Conservation (phyloP, 2,888 invertebrate genomes). For the Endotricha flammealis region DNA sequence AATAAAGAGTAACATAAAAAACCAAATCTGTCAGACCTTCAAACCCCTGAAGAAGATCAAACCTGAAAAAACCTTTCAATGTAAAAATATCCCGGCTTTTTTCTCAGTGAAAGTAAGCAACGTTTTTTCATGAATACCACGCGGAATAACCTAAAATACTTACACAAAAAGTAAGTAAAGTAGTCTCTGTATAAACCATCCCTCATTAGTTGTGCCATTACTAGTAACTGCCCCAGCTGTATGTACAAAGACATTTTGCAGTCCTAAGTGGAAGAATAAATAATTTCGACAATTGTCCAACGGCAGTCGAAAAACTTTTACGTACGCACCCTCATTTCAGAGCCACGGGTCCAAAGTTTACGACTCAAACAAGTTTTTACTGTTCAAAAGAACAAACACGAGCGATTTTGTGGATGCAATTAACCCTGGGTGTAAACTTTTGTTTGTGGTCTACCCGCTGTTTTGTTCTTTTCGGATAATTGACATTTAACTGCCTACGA, state of each 20-base stretch:
- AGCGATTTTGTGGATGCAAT: constrained; percentile 38
- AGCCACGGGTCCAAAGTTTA: constrained; percentile 30
- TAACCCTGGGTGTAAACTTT: constrained; percentile 41
- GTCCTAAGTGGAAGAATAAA: background rate
- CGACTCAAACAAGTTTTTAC: constrained; percentile 37
- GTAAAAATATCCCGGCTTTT: no score
- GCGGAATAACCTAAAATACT: no score
- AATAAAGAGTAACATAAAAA: no score
- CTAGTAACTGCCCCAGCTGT: constrained; percentile 1
- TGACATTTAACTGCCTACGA: constrained; percentile 11
- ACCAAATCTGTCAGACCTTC: no score
- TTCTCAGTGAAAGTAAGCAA: no score
- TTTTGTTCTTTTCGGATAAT: constrained; percentile 28
- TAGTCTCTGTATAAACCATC: background rate
- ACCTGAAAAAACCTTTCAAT: no score
- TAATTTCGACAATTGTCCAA: constrained; percentile 2
- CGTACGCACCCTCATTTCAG: constrained; percentile 20
- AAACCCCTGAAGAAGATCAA: no score
- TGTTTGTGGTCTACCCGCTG: constrained; percentile 22
- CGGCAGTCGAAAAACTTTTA: constrained; percentile 2
- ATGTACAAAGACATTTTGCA: constrained; percentile 1
- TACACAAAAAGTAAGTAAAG: background rate
- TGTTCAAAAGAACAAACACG: constrained; percentile 31
- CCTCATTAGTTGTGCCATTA: background rate
- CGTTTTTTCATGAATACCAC: no score